These are phyloP conservation scores for Stomatorhinus walkeri DNA, from an alignment of 2,797 vertebrate genomes.

Conservation along the genomic window DNA sequence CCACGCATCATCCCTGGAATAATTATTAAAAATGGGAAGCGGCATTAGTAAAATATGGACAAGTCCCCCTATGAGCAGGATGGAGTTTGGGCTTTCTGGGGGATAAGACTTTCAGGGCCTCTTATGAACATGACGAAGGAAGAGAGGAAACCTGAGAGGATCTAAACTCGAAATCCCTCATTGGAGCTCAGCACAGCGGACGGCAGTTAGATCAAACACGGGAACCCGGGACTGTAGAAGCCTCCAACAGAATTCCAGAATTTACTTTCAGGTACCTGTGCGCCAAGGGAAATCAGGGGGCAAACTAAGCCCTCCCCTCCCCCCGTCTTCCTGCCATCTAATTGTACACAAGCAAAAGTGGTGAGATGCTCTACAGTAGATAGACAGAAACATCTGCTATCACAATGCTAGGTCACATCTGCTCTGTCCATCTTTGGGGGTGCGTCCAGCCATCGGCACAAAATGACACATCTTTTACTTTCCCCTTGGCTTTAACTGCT, in stretches of 20 bases:
- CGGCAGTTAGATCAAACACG: not conserved
- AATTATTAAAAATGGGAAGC: not conserved
- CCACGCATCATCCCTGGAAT: not conserved
- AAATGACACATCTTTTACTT: not conserved
- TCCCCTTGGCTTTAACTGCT: not conserved
- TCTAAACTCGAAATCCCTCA: not conserved
- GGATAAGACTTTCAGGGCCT: constrained; percentile 18
- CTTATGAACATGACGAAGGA: constrained; percentile 35
- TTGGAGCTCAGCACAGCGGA: not conserved
- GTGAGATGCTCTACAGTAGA: not conserved
- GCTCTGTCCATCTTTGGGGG: not conserved
- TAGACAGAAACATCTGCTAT: not conserved
- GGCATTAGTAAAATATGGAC: not conserved
- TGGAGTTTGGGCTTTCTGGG: constrained; percentile 20
- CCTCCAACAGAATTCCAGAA: not conserved
- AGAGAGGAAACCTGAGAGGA: constrained; percentile 12
- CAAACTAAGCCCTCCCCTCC: not conserved
- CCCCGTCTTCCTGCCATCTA: not conserved
- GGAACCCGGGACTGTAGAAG: not conserved
- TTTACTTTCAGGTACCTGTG: not conserved
- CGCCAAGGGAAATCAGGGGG: not conserved
- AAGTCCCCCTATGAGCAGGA: not conserved
- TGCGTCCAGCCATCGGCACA: not conserved
- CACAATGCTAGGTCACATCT: not conserved
- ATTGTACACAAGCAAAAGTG: not conserved